Evolutionary conservation across 1,140 invertebrate genomes (phyloP).

Genomic region (Trichonephila inaurata): DNA sequence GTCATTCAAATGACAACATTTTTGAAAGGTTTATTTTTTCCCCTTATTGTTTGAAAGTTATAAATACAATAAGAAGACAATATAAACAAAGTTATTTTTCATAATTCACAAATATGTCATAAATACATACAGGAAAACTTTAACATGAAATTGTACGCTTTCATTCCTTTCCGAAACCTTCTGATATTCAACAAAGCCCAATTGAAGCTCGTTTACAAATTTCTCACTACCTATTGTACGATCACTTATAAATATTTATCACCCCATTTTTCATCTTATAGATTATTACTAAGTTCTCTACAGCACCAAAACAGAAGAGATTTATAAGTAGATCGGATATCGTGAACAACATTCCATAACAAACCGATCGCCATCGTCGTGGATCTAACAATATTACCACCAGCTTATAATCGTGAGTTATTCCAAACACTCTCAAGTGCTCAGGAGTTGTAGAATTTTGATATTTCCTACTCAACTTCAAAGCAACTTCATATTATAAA

Average conservation of each 20-base stretch:
- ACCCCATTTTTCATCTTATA: background rate
- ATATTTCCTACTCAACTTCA: too few relatives aligned
- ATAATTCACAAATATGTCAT: background rate
- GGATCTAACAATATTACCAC: too few relatives aligned
- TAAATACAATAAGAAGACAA: too few relatives aligned
- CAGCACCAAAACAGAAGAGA: background rate
- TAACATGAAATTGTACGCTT: background rate
- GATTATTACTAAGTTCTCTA: background rate
- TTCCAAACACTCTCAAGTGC: too few relatives aligned
- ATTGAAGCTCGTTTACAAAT: background rate
- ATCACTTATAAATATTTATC: background rate
- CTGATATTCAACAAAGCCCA: too few relatives aligned
- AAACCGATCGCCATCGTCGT: too few relatives aligned
- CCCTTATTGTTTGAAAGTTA: background rate
- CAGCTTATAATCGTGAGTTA: too few relatives aligned
- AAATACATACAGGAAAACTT: background rate
- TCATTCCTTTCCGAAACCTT: background rate
- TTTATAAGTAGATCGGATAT: background rate
- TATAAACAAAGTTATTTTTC: too few relatives aligned
- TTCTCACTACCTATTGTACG: background rate
- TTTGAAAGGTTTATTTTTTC: background rate
- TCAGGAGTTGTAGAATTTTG: too few relatives aligned
- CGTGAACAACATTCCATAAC: too few relatives aligned
- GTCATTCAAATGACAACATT: too few relatives aligned
- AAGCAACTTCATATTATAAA: background rate